Evolutionary conservation across 2,888 invertebrate species (phyloP).

Genomic region (Ceriagrion tenellum): DNA sequence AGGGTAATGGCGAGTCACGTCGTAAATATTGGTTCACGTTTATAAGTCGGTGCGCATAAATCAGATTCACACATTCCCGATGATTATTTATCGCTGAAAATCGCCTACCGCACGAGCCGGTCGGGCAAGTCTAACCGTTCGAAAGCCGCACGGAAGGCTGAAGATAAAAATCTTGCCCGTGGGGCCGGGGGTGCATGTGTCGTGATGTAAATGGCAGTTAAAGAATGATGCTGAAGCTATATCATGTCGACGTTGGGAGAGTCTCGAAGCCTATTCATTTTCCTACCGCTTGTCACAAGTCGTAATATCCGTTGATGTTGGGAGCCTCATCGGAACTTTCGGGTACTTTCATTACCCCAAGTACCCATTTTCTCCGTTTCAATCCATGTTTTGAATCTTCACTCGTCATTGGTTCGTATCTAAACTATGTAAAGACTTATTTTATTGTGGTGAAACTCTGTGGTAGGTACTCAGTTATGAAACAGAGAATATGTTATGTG

Average conservation of each 20-base stretch:
- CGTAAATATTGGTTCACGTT: not conserved
- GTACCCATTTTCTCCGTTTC: not conserved
- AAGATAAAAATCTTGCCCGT: not conserved
- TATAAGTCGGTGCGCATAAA: not conserved
- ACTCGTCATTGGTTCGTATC: not conserved
- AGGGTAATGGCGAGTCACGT: not conserved
- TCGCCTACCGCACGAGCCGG: not conserved
- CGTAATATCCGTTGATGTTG: not conserved
- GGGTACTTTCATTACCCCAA: not conserved
- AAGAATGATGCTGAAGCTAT: not conserved
- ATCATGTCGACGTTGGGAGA: not conserved
- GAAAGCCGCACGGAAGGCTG: not conserved
- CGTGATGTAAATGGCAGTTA: not conserved
- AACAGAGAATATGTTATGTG: too few species aligned
- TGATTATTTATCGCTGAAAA: not conserved
- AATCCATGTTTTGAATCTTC: not conserved
- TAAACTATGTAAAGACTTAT: not conserved
- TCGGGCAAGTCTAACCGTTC: not conserved
- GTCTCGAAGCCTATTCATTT: not conserved
- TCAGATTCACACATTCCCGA: not conserved
- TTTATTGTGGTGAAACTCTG: too few species aligned
- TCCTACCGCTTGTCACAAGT: not conserved
- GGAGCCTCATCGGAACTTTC: not conserved
- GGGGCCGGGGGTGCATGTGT: not conserved
- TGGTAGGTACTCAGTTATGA: too few species aligned